Evolutionary conservation across 2,113 vertebrate species (phyloP), one percentile per base, ranked within the genome.

Genomic region (Heteronetta atricapilla): DNA sequence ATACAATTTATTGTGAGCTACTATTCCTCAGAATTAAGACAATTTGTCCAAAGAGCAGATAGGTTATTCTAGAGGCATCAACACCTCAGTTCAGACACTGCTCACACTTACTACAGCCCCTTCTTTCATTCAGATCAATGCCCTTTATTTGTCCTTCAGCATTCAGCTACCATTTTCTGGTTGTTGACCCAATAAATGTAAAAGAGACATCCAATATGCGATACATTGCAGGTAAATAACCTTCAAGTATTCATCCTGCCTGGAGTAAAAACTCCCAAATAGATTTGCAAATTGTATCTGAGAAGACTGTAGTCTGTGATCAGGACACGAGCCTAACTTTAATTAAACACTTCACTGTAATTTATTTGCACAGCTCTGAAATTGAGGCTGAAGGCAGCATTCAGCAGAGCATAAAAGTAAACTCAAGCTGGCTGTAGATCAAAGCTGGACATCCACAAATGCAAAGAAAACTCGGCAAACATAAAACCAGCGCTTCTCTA

Each of bases 351-450:
- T 94, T 93, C 29, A 50, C 66, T 75, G 1, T 76, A 90, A 94
- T 77, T 94, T 95, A 95, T 90, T 97, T 91, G 87, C 94, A 89
- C 81, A 90, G 81, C 81, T 94, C 93, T 89, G 74, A 95, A 95
- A 94, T 60, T 89, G 89, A 81, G 66, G 89, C 84, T 92, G 94
- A 89, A 93, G 93, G 86, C 90, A 92, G 81, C 81, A 87, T 88
- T 95, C 92, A 95, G 92, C 66, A 82, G 69, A 90, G 86, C 91
- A 95, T 88, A 92, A 95, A 96, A 96, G 90, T 75, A 95, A 96
- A 93, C 77, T 89, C 53, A 66, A 80, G 88, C 68, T 86, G 92
- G 92, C 85, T 74, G 82, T 67, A 94, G 82, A 94, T 90, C 92
- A 95, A 95, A 96, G 92, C 75, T 74, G 81, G 93, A 92, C 90